Conservation (phyloP, 2,888 invertebrate genomes). For the Eristalis pertinax region DNA sequence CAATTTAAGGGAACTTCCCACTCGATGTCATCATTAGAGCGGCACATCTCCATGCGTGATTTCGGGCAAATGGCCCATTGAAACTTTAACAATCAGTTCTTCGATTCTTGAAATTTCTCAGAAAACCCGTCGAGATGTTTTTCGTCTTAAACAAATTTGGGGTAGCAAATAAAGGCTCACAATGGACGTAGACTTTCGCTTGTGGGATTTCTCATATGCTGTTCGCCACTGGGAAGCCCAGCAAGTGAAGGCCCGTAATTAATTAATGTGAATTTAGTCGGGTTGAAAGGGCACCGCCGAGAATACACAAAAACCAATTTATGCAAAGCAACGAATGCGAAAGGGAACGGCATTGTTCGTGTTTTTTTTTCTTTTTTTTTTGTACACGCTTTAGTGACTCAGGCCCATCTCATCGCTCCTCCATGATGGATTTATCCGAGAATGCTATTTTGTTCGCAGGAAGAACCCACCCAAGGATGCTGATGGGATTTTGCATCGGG, state of each 20-base stretch:
- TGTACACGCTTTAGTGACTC: no score
- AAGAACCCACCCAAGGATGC: not conserved
- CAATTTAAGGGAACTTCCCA: no score
- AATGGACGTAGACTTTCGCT: slow-evolving; percentile 7
- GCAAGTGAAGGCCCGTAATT: slow-evolving; percentile 26
- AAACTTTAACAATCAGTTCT: slow-evolving; percentile 13
- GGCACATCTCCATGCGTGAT: no score
- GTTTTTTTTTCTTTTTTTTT: no score
- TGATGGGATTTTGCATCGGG: not conserved
- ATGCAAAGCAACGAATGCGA: not conserved
- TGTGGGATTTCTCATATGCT: slow-evolving; percentile 1
- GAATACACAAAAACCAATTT: not conserved
- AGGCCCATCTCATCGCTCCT: no score
- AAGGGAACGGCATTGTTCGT: not conserved
- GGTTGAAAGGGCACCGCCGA: slow-evolving; percentile 1
- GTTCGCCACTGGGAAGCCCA: not conserved
- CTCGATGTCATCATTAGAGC: no score
- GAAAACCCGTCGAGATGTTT: not conserved
- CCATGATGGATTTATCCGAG: no score
- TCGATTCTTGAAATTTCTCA: not conserved
- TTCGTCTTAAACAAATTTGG: not conserved
- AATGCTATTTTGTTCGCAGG: not conserved
- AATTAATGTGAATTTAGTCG: slow-evolving; percentile 8
- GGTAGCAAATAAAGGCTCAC: slow-evolving; percentile 6
- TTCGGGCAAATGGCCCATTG: not conserved